Base-by-base conservation (phyloP, 2,888 invertebrate genomes). In the Penaeus monodon region DNA sequence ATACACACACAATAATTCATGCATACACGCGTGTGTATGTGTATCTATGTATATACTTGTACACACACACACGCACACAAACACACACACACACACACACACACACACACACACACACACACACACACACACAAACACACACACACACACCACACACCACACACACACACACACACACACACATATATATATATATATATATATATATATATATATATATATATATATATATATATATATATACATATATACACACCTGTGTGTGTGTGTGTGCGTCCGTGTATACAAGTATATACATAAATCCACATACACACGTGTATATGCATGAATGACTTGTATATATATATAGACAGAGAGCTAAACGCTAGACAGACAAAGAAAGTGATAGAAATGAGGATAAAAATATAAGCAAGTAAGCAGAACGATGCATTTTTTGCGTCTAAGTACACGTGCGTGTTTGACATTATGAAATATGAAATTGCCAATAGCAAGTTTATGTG, bases 221-320 rank as follows among this genome's bases (percentile, higher is more conserved):
- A 27, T 22, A 12, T 24, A 38, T 12, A 24, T 14, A 12, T 33
- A 38, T 24, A 3, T 81, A 6, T 70, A 17, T 81, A 17, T 44
- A 44, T 66, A 0, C n/a, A 17, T 66, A 17, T 70, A 10, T 81
- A 49, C 27, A 49, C 70, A 49, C 49, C 4, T 81, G n/a, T 70
- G 33, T 81, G 33, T 70, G 33, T 81, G 44, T 70, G 44, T 81
- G 44, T 70, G 44, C 70, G 44, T 70, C 4, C 70, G 33, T 57
- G 33, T 70, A 49, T 74, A 74, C 44, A 63, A n/a, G 38, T 82
- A 63, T 57, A 70, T 63, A 68, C 63, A 68, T 81, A 64, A n/a
- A 38, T 70, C 70, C 27, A 81, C 29, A 68, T 33, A 68, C 49
- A 81, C 20, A 68, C 44, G 8, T 44, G 44, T 10, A 10, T 10